Evolutionary conservation across 1,140 invertebrate genomes (phyloP), one percentile per base, ranked within the genome.

Genomic region (Nylanderia fulva): DNA sequence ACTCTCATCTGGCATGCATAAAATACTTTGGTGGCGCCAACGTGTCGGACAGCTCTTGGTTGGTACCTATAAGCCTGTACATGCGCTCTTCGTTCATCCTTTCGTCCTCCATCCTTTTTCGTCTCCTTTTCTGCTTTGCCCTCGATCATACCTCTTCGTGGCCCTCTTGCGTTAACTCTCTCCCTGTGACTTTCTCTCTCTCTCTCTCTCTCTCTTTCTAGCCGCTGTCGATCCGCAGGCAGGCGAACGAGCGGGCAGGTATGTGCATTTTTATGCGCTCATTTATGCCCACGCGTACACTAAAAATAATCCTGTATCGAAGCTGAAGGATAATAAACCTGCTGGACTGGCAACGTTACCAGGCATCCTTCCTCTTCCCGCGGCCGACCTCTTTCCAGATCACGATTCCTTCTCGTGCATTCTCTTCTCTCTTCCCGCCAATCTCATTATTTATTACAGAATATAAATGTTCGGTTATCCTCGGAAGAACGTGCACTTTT

Each of bases 271-370:
- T 91, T 90, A 89, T 90, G 90, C 90, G 87, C 90, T 90, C 88
- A 91, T 91, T 91, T 91, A 90, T 91, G 82, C 91, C 89, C 90
- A 91, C 90, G 90, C 86, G 84, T 75, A 74, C 84, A 91, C 90
- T 91, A 91, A 91, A 91, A 91, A 91, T 91, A 91, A 89, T 91
- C 91, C 86, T 29, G 88, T 87, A 89, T 90, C 85, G 80, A 88
- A 90, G 88, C 85, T 82, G 74, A 64, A 77, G 86, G 56, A 90
- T 86, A 90, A 90, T 82, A 83, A 90, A 90, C 77, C 45, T 48
- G 79, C 42, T 66, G 27, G 74, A 36, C 42, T 13, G 58, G 61
- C 66, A 39, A 58, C 68, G 77, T 29, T 76, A 63, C 63, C 63
- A 18, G 63, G 56, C 69, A 79, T 29, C 63, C 42, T 84, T 85